Evolutionary conservation across 2,797 vertebrate species (phyloP).

Genomic region (Atherinosoma microstoma): DNA sequence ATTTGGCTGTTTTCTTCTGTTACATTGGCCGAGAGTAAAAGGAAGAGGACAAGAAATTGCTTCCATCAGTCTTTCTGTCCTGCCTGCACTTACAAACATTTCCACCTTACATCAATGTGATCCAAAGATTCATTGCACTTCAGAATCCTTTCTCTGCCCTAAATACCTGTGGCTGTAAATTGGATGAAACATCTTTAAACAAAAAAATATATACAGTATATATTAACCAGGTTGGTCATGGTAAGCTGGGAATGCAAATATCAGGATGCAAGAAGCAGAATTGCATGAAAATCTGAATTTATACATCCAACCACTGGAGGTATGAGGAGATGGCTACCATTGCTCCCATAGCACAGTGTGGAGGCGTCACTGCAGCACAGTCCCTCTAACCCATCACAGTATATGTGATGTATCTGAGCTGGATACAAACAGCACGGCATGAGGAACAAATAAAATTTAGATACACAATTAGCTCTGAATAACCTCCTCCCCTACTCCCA

Average conservation of each 20-base stretch:
- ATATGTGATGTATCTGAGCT: background rate
- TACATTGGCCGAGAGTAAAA: background rate
- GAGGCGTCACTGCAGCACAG: background rate
- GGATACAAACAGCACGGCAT: background rate
- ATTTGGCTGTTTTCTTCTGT: background rate
- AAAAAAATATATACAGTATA: no score
- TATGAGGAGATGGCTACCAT: background rate
- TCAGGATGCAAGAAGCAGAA: background rate
- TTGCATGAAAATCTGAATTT: background rate
- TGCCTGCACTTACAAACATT: background rate
- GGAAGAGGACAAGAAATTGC: background rate
- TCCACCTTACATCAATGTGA: background rate
- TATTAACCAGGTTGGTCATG: background rate
- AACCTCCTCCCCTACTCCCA: no score
- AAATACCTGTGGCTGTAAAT: background rate
- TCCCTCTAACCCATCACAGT: background rate
- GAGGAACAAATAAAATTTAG: conserved; percentile 4
- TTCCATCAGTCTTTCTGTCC: no score
- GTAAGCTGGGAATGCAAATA: background rate
- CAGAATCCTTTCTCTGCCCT: background rate
- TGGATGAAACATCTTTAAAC: background rate
- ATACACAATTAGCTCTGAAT: background rate
- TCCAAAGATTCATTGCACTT: background rate
- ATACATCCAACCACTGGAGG: background rate
- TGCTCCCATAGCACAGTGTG: no score